Evolutionary conservation across 2,113 vertebrate species (phyloP).

Genomic region (Galemys pyrenaicus): DNA sequence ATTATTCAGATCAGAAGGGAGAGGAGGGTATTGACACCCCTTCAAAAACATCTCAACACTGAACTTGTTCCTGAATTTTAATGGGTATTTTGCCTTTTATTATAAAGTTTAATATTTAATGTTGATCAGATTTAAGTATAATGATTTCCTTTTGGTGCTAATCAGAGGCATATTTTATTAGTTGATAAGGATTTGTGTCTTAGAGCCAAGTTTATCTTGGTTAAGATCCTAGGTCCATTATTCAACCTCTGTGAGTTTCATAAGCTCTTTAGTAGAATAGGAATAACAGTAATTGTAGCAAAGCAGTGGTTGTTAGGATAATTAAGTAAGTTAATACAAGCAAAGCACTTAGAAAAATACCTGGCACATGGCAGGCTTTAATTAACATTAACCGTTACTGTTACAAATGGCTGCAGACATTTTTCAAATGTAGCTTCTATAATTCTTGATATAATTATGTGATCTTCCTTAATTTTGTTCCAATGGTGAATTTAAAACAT

Average conservation of each 20-base stretch:
- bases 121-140: neutral
- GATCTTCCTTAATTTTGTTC: neutral
- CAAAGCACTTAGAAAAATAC: neutral
- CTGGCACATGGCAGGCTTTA: neutral
- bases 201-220: neutral
- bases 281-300: neutral
- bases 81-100: neutral
- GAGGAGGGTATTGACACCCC: neutral
- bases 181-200: neutral
- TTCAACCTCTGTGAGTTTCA: neutral
- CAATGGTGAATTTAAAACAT: neutral
- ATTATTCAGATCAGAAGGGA: neutral
- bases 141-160: neutral
- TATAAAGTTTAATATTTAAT: neutral
- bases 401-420: neutral
- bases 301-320: neutral
- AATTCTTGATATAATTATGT: neutral
- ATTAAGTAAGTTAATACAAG: neutral
- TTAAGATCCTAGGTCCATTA: neutral
- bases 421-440: neutral
- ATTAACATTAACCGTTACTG: neutral
- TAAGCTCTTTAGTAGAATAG: neutral
- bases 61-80: neutral
- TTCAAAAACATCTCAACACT: neutral
- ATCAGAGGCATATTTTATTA: neutral